Conservation (phyloP, 2,113 vertebrate species). For the Baryphthengus martii region DNA sequence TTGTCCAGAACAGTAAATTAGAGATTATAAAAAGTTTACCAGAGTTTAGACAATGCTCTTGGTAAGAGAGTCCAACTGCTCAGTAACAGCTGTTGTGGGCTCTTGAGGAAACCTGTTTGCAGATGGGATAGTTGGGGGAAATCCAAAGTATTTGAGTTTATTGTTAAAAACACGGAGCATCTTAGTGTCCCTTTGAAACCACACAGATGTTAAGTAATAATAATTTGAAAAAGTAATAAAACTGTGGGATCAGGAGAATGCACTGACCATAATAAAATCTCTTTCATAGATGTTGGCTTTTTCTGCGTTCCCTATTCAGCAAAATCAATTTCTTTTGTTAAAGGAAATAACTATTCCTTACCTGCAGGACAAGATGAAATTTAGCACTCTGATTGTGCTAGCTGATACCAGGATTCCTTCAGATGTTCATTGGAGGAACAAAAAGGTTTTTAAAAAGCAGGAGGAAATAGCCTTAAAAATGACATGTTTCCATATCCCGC, state of each 20-base stretch:
- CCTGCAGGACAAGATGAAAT: neutral
- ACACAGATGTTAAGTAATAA: neutral
- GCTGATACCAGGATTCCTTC: neutral
- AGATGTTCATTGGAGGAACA: neutral
- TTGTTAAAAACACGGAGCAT: neutral
- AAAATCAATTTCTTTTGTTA: neutral
- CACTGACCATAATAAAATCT: neutral
- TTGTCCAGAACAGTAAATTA: neutral
- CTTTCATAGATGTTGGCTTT: neutral
- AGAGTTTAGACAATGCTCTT: neutral
- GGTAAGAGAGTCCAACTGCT: neutral
- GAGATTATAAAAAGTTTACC: neutral
- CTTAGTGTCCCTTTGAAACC: neutral
- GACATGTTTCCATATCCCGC: neutral
- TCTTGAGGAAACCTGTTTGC: neutral
- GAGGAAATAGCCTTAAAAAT: neutral
- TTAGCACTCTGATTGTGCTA: neutral
- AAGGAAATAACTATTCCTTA: neutral
- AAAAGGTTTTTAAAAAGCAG: neutral
- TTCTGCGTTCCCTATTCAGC: neutral
- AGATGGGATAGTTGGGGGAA: neutral
- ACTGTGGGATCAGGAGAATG: neutral
- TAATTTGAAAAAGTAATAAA: neutral
- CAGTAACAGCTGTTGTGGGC: neutral
- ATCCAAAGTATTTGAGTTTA: neutral